Percentiles rank a stretch among this genome's conserved stretches.
These are phyloP conservation scores for Brachynemurus nebulosus DNA, from an alignment of 2,888 invertebrate species.

Conservation along the genomic window DNA sequence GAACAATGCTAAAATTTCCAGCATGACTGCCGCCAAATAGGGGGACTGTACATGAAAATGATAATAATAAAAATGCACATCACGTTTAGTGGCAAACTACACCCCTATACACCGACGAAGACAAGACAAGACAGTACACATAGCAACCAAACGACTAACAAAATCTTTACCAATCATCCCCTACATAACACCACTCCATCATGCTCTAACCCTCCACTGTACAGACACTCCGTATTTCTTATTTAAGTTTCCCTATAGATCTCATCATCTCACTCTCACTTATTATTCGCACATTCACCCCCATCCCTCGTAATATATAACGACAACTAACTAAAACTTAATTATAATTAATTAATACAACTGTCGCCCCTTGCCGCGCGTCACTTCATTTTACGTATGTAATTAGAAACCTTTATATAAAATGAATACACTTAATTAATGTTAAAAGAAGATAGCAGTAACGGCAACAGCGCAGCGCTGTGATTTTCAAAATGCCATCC, in stretches of 20 bases:
- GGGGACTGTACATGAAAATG: conserved; percentile 32
- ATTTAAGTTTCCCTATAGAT: no score
- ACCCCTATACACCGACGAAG: conserved; percentile 11
- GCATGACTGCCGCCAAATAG: no score
- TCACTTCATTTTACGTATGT: conserved; percentile 37
- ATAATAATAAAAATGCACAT: conserved; percentile 32
- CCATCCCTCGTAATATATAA: background rate
- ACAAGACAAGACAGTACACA: conserved; percentile 33
- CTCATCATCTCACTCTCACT: background rate
- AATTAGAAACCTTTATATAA: conserved; percentile 46
- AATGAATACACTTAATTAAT: conserved; percentile 44
- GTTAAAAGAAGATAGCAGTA: no score
- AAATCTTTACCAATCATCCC: conserved; percentile 23
- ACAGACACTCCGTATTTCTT: no score
- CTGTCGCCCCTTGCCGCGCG: conserved; percentile 40
- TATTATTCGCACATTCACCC: background rate
- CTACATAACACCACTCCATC: conserved; percentile 26
- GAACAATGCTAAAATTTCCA: no score
- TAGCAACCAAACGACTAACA: conserved; percentile 35
- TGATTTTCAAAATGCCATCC: no score
- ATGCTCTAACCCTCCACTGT: background rate
- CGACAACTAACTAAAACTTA: conserved; percentile 55
- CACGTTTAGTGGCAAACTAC: conserved; percentile 23
- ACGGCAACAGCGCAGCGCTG: no score
- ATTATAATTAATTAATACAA: conserved; percentile 73